These are phyloP conservation scores for Tinamus guttatus DNA, from an alignment of 2,113 vertebrate genomes.

Conservation along the genomic window DNA sequence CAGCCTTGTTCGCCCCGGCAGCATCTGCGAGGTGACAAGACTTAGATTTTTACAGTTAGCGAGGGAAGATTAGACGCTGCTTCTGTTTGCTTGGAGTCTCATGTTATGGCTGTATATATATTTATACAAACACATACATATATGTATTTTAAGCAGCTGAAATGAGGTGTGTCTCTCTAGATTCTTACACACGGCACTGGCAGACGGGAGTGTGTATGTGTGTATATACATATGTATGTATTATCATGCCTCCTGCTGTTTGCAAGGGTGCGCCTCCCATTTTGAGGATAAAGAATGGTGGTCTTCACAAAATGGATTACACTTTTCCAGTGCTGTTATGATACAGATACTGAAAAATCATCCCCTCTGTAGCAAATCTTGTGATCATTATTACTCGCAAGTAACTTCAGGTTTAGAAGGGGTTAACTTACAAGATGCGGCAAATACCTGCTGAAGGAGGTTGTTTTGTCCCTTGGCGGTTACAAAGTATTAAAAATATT, in stretches of 20 bases:
- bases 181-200: neutral
- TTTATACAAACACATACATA: no score
- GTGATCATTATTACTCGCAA: neutral
- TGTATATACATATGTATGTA: no score
- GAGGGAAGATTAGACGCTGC: neutral
- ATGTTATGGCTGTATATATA: rapidly evolving
- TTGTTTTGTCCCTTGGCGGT: conserved; percentile 47
- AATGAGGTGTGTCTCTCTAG: neutral
- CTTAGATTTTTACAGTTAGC: neutral
- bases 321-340: neutral
- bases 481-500: conserved; percentile 49
- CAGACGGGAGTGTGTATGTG: neutral
- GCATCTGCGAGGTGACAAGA: no score
- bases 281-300: neutral
- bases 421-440: neutral
- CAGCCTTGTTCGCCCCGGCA: no score
- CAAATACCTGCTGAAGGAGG: conserved; percentile 17
- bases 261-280: neutral
- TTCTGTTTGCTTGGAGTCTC: neutral
- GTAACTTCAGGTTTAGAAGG: neutral
- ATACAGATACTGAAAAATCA: neutral
- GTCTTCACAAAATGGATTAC: neutral
- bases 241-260: neutral
- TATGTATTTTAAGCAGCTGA: neutral
- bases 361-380: neutral